These are phyloP conservation scores for Cephus spinipes DNA, from an alignment of 2,888 invertebrate genomes.

Conservation along the genomic window DNA sequence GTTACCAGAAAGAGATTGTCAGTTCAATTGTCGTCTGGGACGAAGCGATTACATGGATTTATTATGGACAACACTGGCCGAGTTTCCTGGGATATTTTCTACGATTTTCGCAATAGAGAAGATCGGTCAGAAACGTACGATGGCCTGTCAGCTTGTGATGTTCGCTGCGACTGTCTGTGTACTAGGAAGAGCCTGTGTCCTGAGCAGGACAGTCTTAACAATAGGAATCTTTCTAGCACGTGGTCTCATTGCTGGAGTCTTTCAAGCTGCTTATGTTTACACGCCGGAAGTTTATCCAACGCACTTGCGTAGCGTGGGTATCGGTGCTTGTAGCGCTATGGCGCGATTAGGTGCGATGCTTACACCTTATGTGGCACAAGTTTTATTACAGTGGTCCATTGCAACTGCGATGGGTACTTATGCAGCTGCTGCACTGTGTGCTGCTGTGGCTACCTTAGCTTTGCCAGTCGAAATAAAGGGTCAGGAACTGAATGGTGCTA, in stretches of 20 bases:
- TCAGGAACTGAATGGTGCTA: neutral
- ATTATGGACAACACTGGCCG: conserved; percentile 93
- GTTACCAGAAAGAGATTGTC: conserved; percentile 55
- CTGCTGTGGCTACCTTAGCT: conserved; percentile 81
- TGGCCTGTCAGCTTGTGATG: conserved; percentile 91
- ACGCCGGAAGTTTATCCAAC: conserved; percentile 97
- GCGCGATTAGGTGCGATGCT: conserved; percentile 93
- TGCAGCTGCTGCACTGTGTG: conserved; percentile 79
- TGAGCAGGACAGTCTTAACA: conserved; percentile 81
- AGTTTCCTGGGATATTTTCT: conserved; percentile 93
- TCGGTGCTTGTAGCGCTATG: conserved; percentile 93
- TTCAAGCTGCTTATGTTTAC: conserved; percentile 96
- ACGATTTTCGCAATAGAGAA: conserved; percentile 91
- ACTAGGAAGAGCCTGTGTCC: conserved; percentile 75
- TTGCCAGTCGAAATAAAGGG: conserved; percentile 84
- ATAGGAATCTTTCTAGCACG: conserved; percentile 88
- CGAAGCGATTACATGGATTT: conserved; percentile 93
- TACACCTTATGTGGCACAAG: conserved; percentile 95
- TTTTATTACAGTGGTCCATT: conserved; percentile 80
- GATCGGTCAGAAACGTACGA: conserved; percentile 90
- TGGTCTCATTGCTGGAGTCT: conserved; percentile 93
- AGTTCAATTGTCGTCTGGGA: conserved; percentile 77
- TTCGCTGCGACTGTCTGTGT: conserved; percentile 83
- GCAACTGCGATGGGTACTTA: conserved; percentile 82
- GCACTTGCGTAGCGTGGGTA: conserved; percentile 86